Evolutionary conservation across 2,113 vertebrate species (phyloP), one percentile per base, ranked within the genome.

Genomic region (Oncorhynchus mykiss): DNA sequence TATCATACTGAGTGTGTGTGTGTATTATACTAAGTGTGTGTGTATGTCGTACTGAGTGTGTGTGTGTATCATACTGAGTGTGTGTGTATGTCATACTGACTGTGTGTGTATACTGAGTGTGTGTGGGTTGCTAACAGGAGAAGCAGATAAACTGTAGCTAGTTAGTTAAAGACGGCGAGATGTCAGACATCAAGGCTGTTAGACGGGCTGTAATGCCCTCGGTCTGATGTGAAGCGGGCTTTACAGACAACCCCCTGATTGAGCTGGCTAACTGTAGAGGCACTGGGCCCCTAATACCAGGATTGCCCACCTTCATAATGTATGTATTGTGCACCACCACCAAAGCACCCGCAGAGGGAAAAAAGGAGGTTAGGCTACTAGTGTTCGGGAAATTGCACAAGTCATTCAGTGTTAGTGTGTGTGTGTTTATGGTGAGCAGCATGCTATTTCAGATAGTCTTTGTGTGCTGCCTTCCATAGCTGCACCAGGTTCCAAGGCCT

Each of bases 401-500:
- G n/a, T 29, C 25, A 67, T 14, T 67, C 22, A 67, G 24, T 67
- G 65, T 2, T 18, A 45, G 39, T 45, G 39, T 54, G 13, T 54
- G 51, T 54, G 22, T 64, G 60, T 64, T 34, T 34, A 22, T 64
- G 60, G 60, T 54, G 22, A 64, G 22, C 9, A 25, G 60, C 22
- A 54, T 62, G 59, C 59, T 16, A 62, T 3, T n/a, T 62, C n/a
- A 22, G n/a, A 24, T 11, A n/a, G 16, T n/a, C 59, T 60, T 22
- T n/a, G 59, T 60, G 20, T 60, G 59, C 59, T 60, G 20, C 59
- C n/a, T 51, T 13, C 49, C 49, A 16, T 16, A 14, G 49, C 18
- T 60, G 59, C 59, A 8, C 18, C 59, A 62, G 59, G 25, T 77
- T 27, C 18, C 45, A 82, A 48, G 3, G 57, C 86, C 80, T 69